phyloP scores from a whole-genome alignment of 1,140 invertebrate genomes.

The Adoxophyes honmai region DNA sequence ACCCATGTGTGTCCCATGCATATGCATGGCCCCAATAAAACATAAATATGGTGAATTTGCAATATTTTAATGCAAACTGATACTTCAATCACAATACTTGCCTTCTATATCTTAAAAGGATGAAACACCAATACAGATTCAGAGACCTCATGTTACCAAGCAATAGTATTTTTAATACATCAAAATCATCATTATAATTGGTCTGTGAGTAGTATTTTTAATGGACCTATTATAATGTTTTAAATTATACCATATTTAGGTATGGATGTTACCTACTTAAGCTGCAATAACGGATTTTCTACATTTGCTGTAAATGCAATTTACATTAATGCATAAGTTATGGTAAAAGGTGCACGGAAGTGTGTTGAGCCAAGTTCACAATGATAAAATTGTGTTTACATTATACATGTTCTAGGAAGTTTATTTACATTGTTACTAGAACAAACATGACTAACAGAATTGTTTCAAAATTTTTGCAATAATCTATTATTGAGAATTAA shows the following conservation, averaged over 20 bases:
- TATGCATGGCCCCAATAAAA: no score
- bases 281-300: constrained; percentile 4
- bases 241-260: not conserved
- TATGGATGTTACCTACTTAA: constrained; percentile 6
- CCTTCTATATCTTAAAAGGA: constrained; percentile 4
- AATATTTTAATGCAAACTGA: not conserved
- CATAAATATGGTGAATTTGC: not conserved
- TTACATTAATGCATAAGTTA: constrained; percentile 9
- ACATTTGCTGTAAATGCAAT: constrained; percentile 7
- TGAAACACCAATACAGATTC: constrained; percentile 5
- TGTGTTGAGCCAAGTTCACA: constrained; percentile 2
- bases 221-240: not conserved
- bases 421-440: constrained; percentile 14
- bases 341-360: constrained; percentile 3
- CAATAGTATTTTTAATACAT: constrained; percentile 7
- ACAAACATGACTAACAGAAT: constrained; percentile 7
- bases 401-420: constrained; percentile 2
- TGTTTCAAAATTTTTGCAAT: constrained; percentile 26
- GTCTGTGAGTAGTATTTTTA: not conserved
- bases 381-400: not conserved
- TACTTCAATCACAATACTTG: not conserved
- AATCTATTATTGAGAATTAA: constrained; percentile 51
- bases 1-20: no score
- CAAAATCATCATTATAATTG: not conserved
- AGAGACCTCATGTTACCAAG: constrained; percentile 3